These are phyloP conservation scores for Rhimphoctona megacephalus DNA, from an alignment of 2,888 invertebrate species.

Conservation along the genomic window DNA sequence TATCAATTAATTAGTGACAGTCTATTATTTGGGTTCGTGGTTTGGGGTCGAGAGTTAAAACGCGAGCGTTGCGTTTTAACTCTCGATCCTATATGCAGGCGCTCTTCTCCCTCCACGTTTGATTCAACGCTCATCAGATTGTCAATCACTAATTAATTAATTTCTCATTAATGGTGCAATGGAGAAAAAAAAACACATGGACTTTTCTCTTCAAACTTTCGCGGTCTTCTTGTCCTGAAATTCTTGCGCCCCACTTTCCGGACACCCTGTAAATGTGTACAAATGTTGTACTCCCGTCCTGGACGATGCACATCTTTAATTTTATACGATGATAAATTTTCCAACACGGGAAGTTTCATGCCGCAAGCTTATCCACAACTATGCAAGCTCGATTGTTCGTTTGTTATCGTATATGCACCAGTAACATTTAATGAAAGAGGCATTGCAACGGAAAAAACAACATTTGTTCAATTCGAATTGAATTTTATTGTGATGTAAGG, in stretches of 20 bases:
- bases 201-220: too few relatives aligned
- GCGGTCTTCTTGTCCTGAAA: not conserved
- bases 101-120: not conserved
- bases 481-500: not conserved
- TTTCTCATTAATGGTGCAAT: not conserved
- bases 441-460: not conserved
- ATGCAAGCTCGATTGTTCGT: constrained; percentile 51
- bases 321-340: constrained; percentile 47
- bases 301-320: constrained; percentile 54
- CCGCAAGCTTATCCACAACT: constrained; percentile 41
- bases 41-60: too few relatives aligned
- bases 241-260: not conserved
- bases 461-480: not conserved
- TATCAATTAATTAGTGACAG: not conserved
- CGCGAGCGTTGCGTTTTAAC: too few relatives aligned
- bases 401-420: constrained; percentile 23
- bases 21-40: not conserved
- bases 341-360: constrained; percentile 51
- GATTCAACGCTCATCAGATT: not conserved
- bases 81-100: too few relatives aligned
- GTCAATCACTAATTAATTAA: not conserved
- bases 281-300: constrained; percentile 20
- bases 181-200: too few relatives aligned
- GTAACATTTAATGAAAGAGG: not conserved
- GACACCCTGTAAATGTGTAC: not conserved